Conservation (phyloP, 2,113 vertebrate genomes). For the Dipodomys stephensi region DNA sequence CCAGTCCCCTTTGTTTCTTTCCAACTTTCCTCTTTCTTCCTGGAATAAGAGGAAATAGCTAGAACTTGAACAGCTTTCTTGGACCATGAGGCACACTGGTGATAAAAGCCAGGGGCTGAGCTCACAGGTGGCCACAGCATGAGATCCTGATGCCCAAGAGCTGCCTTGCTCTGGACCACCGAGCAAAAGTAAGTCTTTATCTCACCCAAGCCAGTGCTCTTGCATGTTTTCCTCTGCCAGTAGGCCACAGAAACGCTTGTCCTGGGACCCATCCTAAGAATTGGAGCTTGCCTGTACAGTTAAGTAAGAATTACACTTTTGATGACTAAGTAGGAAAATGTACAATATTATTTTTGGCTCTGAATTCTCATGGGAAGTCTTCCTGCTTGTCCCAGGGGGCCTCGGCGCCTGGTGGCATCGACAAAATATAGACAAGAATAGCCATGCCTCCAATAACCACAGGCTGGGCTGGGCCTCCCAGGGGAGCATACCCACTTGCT, state of each 20-base stretch:
- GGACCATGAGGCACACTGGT: background rate
- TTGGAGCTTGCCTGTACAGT: background rate
- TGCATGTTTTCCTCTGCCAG: background rate
- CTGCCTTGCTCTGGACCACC: background rate
- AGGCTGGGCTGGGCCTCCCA: background rate
- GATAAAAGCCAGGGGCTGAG: background rate
- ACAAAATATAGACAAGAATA: background rate
- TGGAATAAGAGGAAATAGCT: background rate
- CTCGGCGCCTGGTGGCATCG: background rate
- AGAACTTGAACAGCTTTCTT: background rate
- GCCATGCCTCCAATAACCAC: background rate
- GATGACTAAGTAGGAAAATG: background rate
- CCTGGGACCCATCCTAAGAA: background rate
- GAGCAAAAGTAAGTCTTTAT: background rate
- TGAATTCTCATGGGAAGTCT: background rate
- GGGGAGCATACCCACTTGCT: background rate
- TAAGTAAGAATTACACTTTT: background rate
- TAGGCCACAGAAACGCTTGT: background rate
- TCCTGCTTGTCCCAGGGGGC: background rate
- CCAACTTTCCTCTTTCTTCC: background rate
- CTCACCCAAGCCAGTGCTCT: background rate
- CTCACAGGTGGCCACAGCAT: background rate
- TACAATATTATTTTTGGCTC: background rate
- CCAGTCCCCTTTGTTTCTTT: background rate
- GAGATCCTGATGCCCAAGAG: background rate